Percentiles rank a stretch among this genome's conserved stretches.
Conservation (phyloP, 2,797 vertebrate genomes). For the Amphiprion clarkii region DNA sequence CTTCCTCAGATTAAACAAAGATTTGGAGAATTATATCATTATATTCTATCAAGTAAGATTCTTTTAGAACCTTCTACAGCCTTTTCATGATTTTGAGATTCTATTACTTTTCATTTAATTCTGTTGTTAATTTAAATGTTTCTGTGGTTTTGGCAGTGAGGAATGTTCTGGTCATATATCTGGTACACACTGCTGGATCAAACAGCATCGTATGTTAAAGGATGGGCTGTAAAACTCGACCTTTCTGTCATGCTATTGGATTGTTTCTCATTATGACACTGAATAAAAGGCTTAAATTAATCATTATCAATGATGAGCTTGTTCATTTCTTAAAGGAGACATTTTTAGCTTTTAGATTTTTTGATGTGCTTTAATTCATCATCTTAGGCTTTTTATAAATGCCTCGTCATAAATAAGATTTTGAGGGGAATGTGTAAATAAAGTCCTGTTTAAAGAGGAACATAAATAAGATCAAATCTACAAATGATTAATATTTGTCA, state of each 20-base stretch:
- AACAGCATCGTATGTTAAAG: neutral
- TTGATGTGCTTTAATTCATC: constrained; percentile 39
- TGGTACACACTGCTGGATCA: constrained; percentile 19
- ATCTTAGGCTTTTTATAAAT: constrained; percentile 36
- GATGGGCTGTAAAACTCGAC: neutral
- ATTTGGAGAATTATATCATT: constrained; percentile 27
- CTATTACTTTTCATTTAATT: neutral
- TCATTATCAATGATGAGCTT: constrained; percentile 16
- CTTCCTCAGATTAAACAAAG: constrained; percentile 52
- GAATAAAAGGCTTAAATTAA: constrained; percentile 23
- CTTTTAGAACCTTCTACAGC: constrained; percentile 22
- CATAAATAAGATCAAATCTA: constrained; percentile 85
- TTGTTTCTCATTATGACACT: constrained; percentile 20
- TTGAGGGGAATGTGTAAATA: constrained; percentile 65
- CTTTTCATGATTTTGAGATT: constrained; percentile 3
- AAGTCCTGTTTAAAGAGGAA: constrained; percentile 63
- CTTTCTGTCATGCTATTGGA: neutral
- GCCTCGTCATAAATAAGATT: constrained; percentile 52
- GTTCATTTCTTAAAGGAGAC: constrained; percentile 31
- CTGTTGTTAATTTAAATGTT: neutral
- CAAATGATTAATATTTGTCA: constrained; percentile 65
- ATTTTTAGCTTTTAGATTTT: neutral
- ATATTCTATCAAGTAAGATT: constrained; percentile 27
- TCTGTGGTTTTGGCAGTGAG: constrained; percentile 49
- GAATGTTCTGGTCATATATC: constrained; percentile 48